A percentile compares a stretch with the other conserved stretches of the same genome.
Conservation (phyloP, 2,797 vertebrate species). For the Thamnophis elegans region DNA sequence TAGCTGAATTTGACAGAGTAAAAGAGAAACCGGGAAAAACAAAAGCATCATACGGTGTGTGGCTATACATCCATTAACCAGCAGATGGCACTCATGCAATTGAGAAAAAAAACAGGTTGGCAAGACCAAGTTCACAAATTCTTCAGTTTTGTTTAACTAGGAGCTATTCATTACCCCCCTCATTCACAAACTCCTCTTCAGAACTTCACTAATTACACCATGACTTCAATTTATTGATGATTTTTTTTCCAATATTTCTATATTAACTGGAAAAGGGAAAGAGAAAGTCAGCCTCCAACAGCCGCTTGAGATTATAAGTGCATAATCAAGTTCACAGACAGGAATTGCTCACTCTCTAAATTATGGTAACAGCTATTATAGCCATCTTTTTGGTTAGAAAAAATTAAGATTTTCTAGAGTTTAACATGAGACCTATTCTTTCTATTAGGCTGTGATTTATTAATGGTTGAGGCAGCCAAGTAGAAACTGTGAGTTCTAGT, state of each 20-base stretch:
- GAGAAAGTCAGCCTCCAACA: background rate
- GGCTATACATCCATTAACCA: conserved; percentile 26
- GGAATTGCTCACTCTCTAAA: background rate
- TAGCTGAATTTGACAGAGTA: background rate
- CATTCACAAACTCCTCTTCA: fast-evolving
- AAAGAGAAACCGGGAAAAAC: background rate
- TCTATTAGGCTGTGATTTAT: background rate
- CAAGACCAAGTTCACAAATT: fast-evolving
- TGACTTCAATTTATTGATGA: background rate
- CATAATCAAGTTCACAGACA: background rate
- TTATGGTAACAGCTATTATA: background rate
- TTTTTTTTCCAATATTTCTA: background rate
- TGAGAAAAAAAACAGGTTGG: background rate
- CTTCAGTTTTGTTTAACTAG: background rate
- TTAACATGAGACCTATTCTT: background rate
- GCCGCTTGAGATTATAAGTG: background rate
- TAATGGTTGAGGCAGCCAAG: background rate
- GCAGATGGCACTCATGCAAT: conserved; percentile 64
- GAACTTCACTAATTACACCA: background rate
- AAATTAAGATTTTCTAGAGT: background rate
- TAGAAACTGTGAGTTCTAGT: background rate
- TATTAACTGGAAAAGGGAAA: background rate
- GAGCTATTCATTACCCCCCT: too few species aligned
- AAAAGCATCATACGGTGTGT: background rate
- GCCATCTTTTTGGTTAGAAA: background rate